Conservation (phyloP, 2,888 invertebrate species). For the Nephrotoma guestfalica region DNA sequence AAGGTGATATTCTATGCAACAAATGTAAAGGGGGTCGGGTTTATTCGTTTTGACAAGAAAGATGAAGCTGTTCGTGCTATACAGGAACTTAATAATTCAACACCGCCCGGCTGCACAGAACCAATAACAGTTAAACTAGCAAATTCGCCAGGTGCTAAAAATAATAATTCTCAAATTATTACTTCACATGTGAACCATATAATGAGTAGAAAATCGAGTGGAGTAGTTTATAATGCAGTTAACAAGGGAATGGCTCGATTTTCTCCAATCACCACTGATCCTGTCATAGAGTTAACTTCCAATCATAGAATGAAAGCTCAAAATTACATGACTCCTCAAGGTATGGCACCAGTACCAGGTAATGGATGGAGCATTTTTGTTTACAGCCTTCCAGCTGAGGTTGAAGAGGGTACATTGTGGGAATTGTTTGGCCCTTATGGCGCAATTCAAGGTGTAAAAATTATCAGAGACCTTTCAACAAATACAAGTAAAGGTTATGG, state of each 20-base stretch:
- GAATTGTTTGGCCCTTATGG: constrained; percentile 71
- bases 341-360: constrained; percentile 29
- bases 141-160: constrained; percentile 79
- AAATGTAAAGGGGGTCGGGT: constrained; percentile 76
- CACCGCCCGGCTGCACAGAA: constrained; percentile 75
- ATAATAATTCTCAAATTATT: constrained; percentile 56
- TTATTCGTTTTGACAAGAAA: constrained; percentile 85
- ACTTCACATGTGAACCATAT: constrained; percentile 49
- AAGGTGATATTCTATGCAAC: constrained; percentile 59
- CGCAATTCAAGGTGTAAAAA: constrained; percentile 77
- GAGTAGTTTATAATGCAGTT: constrained; percentile 82
- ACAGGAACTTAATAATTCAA: constrained; percentile 76
- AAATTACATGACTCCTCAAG: constrained; percentile 54
- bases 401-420: constrained; percentile 91
- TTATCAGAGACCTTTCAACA: constrained; percentile 86
- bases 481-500: constrained; percentile 98
- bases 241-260: constrained; percentile 61
- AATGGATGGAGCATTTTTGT: constrained; percentile 70
- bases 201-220: constrained; percentile 65
- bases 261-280: constrained; percentile 76
- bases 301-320: constrained; percentile 34
- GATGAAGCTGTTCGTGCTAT: constrained; percentile 88
- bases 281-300: constrained; percentile 35
- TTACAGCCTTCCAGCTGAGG: constrained; percentile 90
- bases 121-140: constrained; percentile 92